Evolutionary conservation across 2,888 invertebrate genomes (phyloP), one percentile per base, ranked within the genome.

Genomic region (Tetramorium bicarinatum): DNA sequence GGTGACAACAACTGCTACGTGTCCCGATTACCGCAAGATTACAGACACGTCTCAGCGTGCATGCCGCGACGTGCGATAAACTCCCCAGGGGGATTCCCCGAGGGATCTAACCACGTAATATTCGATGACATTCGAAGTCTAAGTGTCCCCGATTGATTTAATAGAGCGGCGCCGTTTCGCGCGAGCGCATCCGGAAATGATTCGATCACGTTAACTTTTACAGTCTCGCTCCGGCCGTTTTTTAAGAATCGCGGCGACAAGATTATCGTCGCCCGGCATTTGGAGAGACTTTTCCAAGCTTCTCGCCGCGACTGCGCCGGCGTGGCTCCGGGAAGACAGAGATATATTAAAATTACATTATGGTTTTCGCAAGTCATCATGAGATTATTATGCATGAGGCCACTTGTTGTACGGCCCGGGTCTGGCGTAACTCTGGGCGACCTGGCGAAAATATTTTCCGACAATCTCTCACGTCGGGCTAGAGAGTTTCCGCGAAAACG

Each of bases 401-500:
- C 71, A 59, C 34, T 79, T 79, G 61, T 74, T 74, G 76, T 77
- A 29, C 54, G 9, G 67, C n/a, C 44, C 3, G 38, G 3, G 15
- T 38, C 13, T 69, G 71, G 25, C 59, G 18, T 59, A 47, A 44
- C 34, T 34, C 29, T 0, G 34, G 21, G 44, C n/a, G 47, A 79
- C 21, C 47, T 25, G 47, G 38, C 59, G 25, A 71, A 79, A 71
- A 79, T 79, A 72, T 72, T 72, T 59, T 49, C 18, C 71, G 34
- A 61, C 49, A 56, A 62, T 82, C 69, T 79, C 71, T 82, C 61
- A 61, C 41, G 47, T 64, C 71, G 67, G 38, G 34, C 61, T 77
- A 61, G 56, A 72, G 29, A 29, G 83, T 81, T 86, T 80, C 49
- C 13, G 71, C 18, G 21, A 61, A 67, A 76, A 69, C 54, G 47